A percentile compares a stretch with the other conserved stretches of the same genome.
These are phyloP conservation scores for Artemia sp. DNA, from an alignment of 2,888 invertebrate species.

Conservation along the genomic window DNA sequence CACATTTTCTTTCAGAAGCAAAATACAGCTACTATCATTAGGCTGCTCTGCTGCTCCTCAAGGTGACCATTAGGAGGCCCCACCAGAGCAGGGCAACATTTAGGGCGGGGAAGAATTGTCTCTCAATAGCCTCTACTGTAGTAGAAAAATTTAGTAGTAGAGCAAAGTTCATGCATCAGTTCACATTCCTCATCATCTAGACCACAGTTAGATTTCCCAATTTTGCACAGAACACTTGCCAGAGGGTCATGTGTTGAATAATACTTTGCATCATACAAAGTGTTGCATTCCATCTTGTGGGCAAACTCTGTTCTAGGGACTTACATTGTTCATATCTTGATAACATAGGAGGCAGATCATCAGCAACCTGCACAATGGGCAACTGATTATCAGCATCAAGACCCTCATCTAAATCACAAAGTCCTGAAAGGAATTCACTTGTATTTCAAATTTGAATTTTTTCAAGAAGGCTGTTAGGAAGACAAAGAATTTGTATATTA, in stretches of 20 bases:
- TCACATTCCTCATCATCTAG: not conserved
- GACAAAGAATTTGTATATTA: no score
- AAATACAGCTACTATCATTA: no score
- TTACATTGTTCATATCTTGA: not conserved
- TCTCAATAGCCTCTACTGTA: not conserved
- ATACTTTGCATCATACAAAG: not conserved
- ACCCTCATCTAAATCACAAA: not conserved
- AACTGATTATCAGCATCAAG: not conserved
- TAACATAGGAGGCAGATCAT: not conserved
- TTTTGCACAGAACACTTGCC: not conserved
- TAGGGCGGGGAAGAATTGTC: not conserved
- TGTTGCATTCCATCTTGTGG: not conserved
- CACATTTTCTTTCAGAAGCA: no score
- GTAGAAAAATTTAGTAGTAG: not conserved
- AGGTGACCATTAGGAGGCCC: no score
- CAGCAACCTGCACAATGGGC: not conserved
- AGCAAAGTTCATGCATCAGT: not conserved
- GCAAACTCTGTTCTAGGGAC: not conserved
- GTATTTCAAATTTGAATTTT: no score
- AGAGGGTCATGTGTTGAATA: not conserved
- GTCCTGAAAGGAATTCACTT: no score
- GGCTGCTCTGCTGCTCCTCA: no score
- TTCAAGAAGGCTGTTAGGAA: no score
- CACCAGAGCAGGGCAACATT: no score
- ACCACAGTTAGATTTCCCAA: not conserved